phyloP scores from a whole-genome alignment of 2,888 invertebrate species.

The Amblyjoppa proteus region DNA sequence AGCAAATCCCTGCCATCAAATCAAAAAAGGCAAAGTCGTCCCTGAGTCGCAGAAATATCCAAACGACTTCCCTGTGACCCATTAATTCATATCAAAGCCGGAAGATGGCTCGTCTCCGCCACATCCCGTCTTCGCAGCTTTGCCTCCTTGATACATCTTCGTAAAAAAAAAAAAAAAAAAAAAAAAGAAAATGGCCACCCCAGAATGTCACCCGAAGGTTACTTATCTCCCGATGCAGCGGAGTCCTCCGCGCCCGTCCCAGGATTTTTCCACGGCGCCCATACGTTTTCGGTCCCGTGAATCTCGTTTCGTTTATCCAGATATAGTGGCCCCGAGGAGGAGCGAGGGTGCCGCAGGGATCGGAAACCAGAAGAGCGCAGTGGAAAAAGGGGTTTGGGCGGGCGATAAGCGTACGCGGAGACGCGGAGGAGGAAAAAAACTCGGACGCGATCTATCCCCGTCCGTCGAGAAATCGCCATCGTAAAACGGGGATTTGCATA shows the following conservation, averaged over 20 bases:
- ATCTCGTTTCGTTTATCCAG: constrained; percentile 55
- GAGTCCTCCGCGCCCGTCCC: constrained; percentile 10
- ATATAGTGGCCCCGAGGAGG: constrained; percentile 35
- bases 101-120: background rate
- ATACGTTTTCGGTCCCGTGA: constrained; percentile 64
- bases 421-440: constrained; percentile 55
- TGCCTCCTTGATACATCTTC: background rate
- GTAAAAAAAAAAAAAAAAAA: background rate
- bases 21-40: background rate
- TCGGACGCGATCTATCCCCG: constrained; percentile 63
- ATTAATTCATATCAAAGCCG: background rate
- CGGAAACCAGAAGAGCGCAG: constrained; percentile 37
- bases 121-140: background rate
- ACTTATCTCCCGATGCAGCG: constrained; percentile 17
- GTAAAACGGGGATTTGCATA: constrained; percentile 70
- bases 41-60: background rate
- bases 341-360: background rate
- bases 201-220: background rate
- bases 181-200: background rate
- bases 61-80: background rate
- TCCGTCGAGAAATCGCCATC: constrained; percentile 69
- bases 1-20: background rate
- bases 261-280: constrained; percentile 36
- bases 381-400: background rate
- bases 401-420: constrained; percentile 61